phyloP scores from a whole-genome alignment of 2,113 vertebrate species.

The Equus przewalskii region DNA sequence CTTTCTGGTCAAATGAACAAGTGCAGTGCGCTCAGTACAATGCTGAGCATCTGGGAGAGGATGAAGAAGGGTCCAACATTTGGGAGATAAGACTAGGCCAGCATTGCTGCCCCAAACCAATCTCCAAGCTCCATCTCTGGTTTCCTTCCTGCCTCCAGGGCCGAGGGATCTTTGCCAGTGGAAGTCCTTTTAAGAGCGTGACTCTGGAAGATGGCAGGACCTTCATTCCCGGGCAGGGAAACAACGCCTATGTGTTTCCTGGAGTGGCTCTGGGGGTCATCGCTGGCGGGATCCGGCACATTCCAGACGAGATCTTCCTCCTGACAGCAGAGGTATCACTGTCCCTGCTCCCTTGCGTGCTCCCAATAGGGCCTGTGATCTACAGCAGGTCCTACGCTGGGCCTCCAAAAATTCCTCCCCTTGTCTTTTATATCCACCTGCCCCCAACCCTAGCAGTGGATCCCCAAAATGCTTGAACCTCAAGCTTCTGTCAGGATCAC shows the following conservation, averaged over 20 bases:
- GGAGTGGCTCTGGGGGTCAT: conserved; percentile 96
- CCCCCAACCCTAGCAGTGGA: not conserved
- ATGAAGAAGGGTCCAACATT: not conserved
- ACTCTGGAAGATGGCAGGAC: conserved; percentile 93
- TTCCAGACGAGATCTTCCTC: conserved; percentile 97
- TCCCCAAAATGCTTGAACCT: not conserved
- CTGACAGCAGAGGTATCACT: conserved; percentile 94
- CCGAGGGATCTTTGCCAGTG: conserved; percentile 96
- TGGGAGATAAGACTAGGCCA: not conserved
- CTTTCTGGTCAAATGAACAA: not conserved
- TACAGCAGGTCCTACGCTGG: not conserved
- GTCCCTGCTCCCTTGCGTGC: not conserved
- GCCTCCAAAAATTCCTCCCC: not conserved
- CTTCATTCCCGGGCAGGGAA: conserved; percentile 97
- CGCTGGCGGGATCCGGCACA: conserved; percentile 94
- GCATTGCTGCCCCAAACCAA: not conserved
- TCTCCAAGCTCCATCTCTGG: not conserved
- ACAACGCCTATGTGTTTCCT: conserved; percentile 98
- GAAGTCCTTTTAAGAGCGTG: conserved; percentile 96
- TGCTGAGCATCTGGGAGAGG: not conserved
- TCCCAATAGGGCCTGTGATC: not conserved
- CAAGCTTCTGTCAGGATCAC: not conserved
- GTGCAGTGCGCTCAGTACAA: not conserved
- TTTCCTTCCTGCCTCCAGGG: conserved; percentile 89
- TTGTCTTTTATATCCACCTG: not conserved